These are phyloP conservation scores for Fregetta grallaria DNA, from an alignment of 2,113 vertebrate species.

Conservation along the genomic window DNA sequence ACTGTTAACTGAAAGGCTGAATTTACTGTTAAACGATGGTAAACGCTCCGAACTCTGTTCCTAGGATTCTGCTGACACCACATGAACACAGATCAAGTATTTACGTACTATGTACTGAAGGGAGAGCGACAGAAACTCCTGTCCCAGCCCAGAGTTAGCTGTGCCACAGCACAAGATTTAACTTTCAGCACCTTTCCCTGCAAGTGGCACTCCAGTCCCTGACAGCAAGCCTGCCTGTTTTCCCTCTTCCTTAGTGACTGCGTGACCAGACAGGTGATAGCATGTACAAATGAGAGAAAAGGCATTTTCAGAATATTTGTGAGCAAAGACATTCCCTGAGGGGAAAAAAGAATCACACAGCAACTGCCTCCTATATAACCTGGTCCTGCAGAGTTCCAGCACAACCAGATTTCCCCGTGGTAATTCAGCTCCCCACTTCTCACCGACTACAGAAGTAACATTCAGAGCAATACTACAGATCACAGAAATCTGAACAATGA, in stretches of 20 bases:
- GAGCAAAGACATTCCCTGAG: background rate
- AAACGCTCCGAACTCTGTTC: background rate
- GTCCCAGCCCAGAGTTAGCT: background rate
- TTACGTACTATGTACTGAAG: background rate
- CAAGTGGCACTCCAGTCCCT: background rate
- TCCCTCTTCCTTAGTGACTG: background rate
- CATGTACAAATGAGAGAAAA: background rate
- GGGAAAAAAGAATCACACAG: background rate
- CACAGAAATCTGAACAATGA: background rate
- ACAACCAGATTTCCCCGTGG: background rate
- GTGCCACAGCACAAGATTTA: background rate
- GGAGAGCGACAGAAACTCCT: background rate
- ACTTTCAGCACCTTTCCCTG: background rate
- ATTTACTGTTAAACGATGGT: background rate
- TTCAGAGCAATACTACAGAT: background rate
- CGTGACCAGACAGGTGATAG: background rate
- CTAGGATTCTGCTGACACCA: background rate
- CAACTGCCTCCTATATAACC: background rate
- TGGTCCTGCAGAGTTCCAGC: background rate
- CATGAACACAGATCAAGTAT: background rate
- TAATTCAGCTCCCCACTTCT: background rate
- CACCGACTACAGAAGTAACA: background rate
- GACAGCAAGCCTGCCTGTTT: background rate
- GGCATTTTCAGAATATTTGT: background rate
- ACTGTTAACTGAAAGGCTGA: background rate